These are phyloP conservation scores for Nemotelus nigrinus DNA, from an alignment of 2,888 invertebrate species.

Conservation along the genomic window DNA sequence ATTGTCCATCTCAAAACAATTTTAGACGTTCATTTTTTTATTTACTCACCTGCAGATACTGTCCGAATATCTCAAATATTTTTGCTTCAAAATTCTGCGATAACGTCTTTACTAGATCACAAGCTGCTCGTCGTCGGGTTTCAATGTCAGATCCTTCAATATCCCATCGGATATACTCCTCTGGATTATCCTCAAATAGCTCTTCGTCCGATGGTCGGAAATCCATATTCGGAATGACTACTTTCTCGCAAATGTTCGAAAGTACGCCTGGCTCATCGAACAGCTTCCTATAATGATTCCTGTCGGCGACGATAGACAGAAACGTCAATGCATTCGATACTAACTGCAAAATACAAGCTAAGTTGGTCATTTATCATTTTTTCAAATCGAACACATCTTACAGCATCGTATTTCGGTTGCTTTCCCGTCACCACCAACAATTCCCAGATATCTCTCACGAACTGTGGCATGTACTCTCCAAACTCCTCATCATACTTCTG, in stretches of 20 bases:
- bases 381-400: slow-evolving; percentile 63
- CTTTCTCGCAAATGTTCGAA: slow-evolving; percentile 93
- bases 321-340: slow-evolving; percentile 97
- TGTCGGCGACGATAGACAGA: slow-evolving; percentile 92
- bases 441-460: slow-evolving; percentile 96
- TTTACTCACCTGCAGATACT: slow-evolving; percentile 76
- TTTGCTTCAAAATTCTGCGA: slow-evolving; percentile 87
- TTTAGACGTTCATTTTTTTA: neutral
- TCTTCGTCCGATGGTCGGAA: slow-evolving; percentile 96
- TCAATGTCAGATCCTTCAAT: slow-evolving; percentile 99
- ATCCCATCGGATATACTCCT: slow-evolving; percentile 95
- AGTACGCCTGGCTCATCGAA: slow-evolving; percentile 90
- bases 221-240: slow-evolving; percentile 98
- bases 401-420: slow-evolving; percentile 90
- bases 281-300: slow-evolving; percentile 84
- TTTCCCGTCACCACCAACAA: slow-evolving; percentile 85
- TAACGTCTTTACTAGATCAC: slow-evolving; percentile 94
- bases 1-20: neutral
- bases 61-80: slow-evolving; percentile 88
- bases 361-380: slow-evolving; percentile 10
- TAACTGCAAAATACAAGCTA: slow-evolving; percentile 71
- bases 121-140: slow-evolving; percentile 93
- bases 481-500: slow-evolving; percentile 99
- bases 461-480: slow-evolving; percentile 84
- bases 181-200: slow-evolving; percentile 96